Percentiles rank a stretch among this genome's conserved stretches.
Evolutionary conservation across 2,888 invertebrate species (phyloP).

Genomic region (Rhamphomyia laevipes): DNA sequence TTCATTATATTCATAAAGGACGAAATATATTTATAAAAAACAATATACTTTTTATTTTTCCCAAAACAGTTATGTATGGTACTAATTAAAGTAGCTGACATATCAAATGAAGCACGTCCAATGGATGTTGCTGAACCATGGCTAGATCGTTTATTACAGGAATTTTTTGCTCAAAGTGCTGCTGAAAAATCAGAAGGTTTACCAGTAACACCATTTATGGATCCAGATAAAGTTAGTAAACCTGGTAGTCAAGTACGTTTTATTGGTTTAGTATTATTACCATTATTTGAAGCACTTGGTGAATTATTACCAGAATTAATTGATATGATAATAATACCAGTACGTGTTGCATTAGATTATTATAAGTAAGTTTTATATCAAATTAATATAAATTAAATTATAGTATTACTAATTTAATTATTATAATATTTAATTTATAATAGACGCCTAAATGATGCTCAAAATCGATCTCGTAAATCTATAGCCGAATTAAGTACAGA

Average conservation of each 20-base stretch:
- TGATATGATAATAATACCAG: slow-evolving; percentile 41
- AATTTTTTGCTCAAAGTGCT: slow-evolving; percentile 69
- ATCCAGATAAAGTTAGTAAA: slow-evolving; percentile 72
- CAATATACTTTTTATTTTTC: background rate
- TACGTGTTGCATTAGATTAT: slow-evolving; percentile 37
- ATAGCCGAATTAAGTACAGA: slow-evolving; percentile 27
- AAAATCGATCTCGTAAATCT: slow-evolving; percentile 36
- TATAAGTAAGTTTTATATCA: slow-evolving; percentile 27
- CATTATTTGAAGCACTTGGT: slow-evolving; percentile 66
- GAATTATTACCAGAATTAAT: slow-evolving; percentile 61
- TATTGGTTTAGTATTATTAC: slow-evolving; percentile 68
- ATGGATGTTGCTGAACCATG: slow-evolving; percentile 76
- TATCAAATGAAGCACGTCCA: slow-evolving; percentile 71
- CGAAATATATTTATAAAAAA: background rate
- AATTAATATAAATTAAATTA: background rate
- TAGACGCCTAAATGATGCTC: slow-evolving; percentile 38
- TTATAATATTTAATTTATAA: background rate
- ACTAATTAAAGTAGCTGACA: slow-evolving; percentile 73
- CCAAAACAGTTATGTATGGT: slow-evolving; percentile 56
- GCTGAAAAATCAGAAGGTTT: slow-evolving; percentile 70
- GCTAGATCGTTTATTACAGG: slow-evolving; percentile 56
- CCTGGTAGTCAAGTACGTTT: slow-evolving; percentile 75
- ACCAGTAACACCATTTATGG: slow-evolving; percentile 79
- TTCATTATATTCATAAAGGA: background rate
- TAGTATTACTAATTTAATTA: background rate